Conservation (phyloP, 2,113 vertebrate genomes). For the Pluvianellus socialis region DNA sequence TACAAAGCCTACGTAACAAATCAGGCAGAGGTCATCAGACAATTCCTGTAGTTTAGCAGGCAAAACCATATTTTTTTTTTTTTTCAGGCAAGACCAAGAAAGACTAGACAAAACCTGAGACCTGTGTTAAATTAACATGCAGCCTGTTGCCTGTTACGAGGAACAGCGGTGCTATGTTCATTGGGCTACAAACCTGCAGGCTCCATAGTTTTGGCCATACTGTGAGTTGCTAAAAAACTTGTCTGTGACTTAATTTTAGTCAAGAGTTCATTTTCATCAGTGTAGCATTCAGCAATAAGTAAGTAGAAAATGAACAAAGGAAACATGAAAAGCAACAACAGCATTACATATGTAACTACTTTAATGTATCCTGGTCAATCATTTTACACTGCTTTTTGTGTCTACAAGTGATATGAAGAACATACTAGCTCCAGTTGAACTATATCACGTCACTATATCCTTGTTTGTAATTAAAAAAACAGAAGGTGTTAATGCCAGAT, state of each 20-base stretch:
- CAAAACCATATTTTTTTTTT: fast-evolving
- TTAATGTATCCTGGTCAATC: neutral
- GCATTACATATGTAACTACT: neutral
- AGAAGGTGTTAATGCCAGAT: neutral
- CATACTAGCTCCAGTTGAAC: neutral
- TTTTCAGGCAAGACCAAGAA: neutral
- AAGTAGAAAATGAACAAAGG: neutral
- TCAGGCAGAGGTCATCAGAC: neutral
- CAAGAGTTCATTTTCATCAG: neutral
- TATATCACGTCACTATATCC: neutral
- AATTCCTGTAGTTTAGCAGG: neutral
- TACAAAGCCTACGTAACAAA: neutral
- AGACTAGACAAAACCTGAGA: neutral
- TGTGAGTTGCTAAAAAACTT: neutral
- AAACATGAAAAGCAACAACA: neutral
- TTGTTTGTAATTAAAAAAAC: neutral
- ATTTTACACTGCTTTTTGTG: neutral
- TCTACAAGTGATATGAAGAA: neutral
- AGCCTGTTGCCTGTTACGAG: neutral
- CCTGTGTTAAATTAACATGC: neutral
- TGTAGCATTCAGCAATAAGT: neutral
- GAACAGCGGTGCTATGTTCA: fast-evolving
- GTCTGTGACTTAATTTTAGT: neutral
- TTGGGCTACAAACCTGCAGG: neutral
- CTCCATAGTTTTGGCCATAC: neutral